Conservation (phyloP, 2,113 vertebrate genomes). For the Paradoxurus hermaphroditus region DNA sequence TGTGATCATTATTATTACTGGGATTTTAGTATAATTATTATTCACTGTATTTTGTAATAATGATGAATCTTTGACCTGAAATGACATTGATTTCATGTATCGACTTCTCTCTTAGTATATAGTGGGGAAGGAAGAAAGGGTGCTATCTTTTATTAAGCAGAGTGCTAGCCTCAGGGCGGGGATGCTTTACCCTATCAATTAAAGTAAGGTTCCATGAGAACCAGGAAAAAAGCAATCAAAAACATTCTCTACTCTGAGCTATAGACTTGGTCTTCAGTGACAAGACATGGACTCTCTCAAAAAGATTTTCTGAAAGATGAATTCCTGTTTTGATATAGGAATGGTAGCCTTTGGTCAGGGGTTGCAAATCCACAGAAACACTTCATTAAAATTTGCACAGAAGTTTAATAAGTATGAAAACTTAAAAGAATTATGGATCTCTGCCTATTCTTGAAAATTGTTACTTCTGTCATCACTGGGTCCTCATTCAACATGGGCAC, state of each 20-base stretch:
- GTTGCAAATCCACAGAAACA: background rate
- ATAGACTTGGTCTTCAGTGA: background rate
- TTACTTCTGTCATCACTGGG: background rate
- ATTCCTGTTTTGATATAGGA: background rate
- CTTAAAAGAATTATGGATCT: background rate
- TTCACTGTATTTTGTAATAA: background rate
- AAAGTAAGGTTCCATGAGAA: background rate
- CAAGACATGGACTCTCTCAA: background rate
- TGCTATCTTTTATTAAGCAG: background rate
- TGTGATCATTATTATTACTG: background rate
- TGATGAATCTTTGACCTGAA: background rate
- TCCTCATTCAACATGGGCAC: background rate
- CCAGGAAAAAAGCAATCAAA: background rate
- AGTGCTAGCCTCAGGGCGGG: background rate
- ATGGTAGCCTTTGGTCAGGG: background rate
- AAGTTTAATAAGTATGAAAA: slow-evolving; percentile 23
- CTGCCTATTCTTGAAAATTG: background rate
- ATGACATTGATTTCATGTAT: background rate
- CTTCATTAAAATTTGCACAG: background rate
- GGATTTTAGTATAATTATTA: background rate
- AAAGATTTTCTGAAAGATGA: background rate
- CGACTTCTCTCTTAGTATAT: background rate
- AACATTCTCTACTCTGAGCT: background rate
- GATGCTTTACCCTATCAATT: background rate
- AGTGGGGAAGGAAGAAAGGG: background rate